Conservation (phyloP, 2,113 vertebrate species). For the Corythornis madagascariensis region DNA sequence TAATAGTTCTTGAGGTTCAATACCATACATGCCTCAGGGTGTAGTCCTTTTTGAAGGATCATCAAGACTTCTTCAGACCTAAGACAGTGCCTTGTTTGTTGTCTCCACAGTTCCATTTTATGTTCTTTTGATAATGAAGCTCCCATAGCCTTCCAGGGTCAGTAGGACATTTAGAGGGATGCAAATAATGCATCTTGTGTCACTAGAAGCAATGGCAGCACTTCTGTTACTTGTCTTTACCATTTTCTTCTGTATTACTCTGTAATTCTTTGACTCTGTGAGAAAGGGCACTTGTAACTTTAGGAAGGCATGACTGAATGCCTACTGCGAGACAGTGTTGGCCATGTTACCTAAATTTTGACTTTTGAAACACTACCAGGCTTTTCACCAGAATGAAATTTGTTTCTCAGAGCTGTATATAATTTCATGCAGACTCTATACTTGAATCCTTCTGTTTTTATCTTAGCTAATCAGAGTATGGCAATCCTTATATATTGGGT, state of each 20-base stretch:
- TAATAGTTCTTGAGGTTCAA: background rate
- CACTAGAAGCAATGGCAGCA: background rate
- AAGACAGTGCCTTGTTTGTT: too few species aligned
- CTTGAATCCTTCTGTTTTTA: background rate
- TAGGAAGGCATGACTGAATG: background rate
- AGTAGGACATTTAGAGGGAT: background rate
- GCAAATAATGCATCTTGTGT: background rate
- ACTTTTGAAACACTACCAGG: background rate
- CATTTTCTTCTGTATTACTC: background rate
- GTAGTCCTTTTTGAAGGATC: background rate
- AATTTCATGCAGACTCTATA: background rate
- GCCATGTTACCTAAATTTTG: background rate
- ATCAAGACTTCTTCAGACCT: background rate
- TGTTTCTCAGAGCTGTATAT: background rate
- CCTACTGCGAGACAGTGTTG: background rate
- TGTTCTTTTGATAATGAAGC: background rate
- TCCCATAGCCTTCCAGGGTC: background rate
- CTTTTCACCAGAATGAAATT: background rate
- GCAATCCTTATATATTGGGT: fast-evolving
- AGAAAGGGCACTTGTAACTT: background rate
- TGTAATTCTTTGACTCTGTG: background rate
- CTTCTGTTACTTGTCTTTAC: background rate
- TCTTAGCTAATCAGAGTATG: background rate
- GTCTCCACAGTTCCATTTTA: background rate
- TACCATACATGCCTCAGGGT: background rate